phyloP scores from a whole-genome alignment of 2,797 vertebrate genomes.

The Carcharodon carcharias region DNA sequence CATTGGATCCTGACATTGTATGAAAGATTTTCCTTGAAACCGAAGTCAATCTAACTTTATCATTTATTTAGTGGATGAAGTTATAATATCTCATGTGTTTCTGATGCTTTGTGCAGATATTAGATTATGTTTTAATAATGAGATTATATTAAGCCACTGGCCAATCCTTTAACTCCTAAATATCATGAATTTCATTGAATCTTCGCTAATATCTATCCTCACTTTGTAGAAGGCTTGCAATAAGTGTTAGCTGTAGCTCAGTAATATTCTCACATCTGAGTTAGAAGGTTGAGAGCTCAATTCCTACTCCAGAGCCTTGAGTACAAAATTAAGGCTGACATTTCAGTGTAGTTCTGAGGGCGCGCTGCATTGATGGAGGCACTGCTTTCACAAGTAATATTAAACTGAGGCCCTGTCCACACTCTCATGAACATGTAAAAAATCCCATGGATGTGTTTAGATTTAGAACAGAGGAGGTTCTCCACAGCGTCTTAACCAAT shows the following conservation, averaged over 20 bases:
- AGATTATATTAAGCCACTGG: background rate
- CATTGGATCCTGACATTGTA: background rate
- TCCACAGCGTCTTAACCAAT: background rate
- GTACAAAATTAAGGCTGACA: background rate
- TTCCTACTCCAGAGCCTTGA: background rate
- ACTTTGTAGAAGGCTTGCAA: background rate
- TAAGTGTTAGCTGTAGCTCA: background rate
- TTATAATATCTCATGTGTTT: background rate
- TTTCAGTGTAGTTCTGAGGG: background rate
- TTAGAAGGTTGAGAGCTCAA: background rate
- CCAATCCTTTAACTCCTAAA: background rate
- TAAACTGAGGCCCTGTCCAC: background rate
- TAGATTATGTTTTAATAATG: background rate
- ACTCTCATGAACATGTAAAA: background rate
- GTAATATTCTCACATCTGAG: background rate
- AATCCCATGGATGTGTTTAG: background rate
- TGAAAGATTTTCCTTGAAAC: constrained; percentile 6
- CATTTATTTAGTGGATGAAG: background rate
- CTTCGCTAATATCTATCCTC: background rate
- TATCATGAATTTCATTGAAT: background rate
- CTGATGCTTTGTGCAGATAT: background rate
- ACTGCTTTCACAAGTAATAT: background rate
- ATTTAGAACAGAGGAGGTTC: background rate
- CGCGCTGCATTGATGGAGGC: background rate
- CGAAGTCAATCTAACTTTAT: constrained; percentile 1